Conservation (phyloP, 2,888 invertebrate genomes). For the Aphelenchoides bicaudatus region DNA sequence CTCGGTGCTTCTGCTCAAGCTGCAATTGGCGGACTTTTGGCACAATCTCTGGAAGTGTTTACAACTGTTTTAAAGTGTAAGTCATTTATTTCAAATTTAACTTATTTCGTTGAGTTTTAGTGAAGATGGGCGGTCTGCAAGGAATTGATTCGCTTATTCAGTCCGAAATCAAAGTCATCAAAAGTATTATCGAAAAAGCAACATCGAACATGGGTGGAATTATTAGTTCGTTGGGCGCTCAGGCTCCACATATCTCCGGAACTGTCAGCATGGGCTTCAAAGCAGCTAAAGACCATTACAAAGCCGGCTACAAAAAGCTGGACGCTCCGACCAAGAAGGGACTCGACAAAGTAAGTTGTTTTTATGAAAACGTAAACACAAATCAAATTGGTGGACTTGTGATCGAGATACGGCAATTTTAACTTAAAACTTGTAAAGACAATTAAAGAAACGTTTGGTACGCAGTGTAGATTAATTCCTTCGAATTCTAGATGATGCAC, state of each 20-base stretch:
- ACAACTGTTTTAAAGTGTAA: slow-evolving; percentile 5
- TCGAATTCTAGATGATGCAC: too few relatives aligned
- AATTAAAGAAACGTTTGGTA: too few relatives aligned
- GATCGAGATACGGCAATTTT: too few relatives aligned
- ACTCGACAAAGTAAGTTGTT: too few relatives aligned
- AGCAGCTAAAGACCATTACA: neutral
- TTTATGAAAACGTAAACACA: neutral
- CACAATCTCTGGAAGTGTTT: neutral
- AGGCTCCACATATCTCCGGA: slow-evolving; percentile 1
- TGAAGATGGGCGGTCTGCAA: neutral
- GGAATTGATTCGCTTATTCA: neutral
- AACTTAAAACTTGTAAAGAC: too few relatives aligned
- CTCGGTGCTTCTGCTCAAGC: slow-evolving; percentile 1
- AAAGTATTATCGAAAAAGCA: neutral
- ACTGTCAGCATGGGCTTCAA: neutral
- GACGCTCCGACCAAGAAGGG: neutral
- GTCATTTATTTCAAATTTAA: neutral
- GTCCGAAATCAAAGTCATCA: slow-evolving; percentile 5
- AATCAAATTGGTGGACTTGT: too few relatives aligned
- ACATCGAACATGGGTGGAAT: slow-evolving; percentile 4
- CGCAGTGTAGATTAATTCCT: too few relatives aligned
- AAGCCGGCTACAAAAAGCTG: neutral
- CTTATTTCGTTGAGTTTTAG: neutral
- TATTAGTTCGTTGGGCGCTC: neutral
- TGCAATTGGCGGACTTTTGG: neutral